Evolutionary conservation across 2,888 invertebrate genomes (phyloP).

Genomic region (Apamea monoglypha): DNA sequence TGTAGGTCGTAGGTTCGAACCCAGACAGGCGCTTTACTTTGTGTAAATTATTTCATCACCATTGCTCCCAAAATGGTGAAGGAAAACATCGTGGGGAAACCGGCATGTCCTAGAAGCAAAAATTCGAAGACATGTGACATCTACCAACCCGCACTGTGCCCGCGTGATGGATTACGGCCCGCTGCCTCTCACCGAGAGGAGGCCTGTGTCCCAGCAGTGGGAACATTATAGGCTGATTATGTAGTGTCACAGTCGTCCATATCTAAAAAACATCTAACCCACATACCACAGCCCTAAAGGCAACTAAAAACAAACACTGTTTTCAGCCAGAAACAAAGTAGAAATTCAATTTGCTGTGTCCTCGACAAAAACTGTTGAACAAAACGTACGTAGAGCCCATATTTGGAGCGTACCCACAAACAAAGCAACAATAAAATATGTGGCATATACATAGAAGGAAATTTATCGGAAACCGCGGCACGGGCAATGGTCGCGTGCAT

Average conservation of each 20-base stretch:
- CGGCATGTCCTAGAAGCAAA: too few relatives aligned
- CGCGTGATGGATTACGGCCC: too few relatives aligned
- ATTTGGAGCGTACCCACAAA: conserved; percentile 76
- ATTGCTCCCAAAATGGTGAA: too few relatives aligned
- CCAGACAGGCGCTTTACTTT: too few relatives aligned
- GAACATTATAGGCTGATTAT: too few relatives aligned
- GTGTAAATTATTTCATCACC: too few relatives aligned
- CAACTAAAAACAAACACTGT: conserved; percentile 61
- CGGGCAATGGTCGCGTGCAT: conserved; percentile 73
- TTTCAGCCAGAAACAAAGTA: conserved; percentile 67
- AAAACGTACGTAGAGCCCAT: conserved; percentile 69
- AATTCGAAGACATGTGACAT: too few relatives aligned
- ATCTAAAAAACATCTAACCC: conserved; percentile 26
- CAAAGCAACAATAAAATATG: conserved; percentile 82
- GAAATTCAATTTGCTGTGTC: conserved; percentile 78
- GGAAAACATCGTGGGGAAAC: too few relatives aligned
- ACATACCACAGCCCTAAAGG: conserved; percentile 50
- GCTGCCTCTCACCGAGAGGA: too few relatives aligned
- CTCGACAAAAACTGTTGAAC: conserved; percentile 73
- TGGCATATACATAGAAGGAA: conserved; percentile 69
- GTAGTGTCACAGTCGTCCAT: not conserved
- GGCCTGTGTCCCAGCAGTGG: too few relatives aligned
- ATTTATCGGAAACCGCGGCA: conserved; percentile 83
- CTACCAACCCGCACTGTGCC: too few relatives aligned
- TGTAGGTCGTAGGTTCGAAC: too few relatives aligned